Conservation (phyloP, 1,140 invertebrate genomes). For the Drosophila repleta region DNA sequence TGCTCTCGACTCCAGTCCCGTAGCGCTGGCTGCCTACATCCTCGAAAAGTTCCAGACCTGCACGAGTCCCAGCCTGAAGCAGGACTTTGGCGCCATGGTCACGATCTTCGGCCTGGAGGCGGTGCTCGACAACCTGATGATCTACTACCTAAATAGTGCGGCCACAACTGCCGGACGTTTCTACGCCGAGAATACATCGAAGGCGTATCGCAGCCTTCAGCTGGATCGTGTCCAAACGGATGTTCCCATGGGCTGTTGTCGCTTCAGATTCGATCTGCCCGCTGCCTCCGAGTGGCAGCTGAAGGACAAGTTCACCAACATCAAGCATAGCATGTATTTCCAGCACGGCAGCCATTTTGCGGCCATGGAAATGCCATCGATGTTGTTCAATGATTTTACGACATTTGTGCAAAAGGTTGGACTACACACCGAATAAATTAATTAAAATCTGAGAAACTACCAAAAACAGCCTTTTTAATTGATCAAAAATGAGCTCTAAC, state of each 20-base stretch:
- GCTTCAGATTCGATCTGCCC: slow-evolving; percentile 87
- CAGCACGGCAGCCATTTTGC: slow-evolving; percentile 93
- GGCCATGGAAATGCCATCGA: slow-evolving; percentile 90
- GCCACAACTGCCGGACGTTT: slow-evolving; percentile 91
- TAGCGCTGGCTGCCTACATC: slow-evolving; percentile 91
- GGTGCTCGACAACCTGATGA: slow-evolving; percentile 94
- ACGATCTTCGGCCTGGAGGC: slow-evolving; percentile 88
- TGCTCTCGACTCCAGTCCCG: slow-evolving; percentile 88
- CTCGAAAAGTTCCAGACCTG: slow-evolving; percentile 93
- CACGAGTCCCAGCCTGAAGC: slow-evolving; percentile 90
- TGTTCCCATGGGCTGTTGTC: slow-evolving; percentile 88
- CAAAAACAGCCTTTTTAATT: background rate
- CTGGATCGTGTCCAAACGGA: slow-evolving; percentile 86
- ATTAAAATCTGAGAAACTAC: background rate
- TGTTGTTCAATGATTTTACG: slow-evolving; percentile 88
- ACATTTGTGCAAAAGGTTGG: slow-evolving; percentile 60
- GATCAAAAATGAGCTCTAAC: no score
- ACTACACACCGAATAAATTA: slow-evolving; percentile 23
- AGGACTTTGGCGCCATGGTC: slow-evolving; percentile 86
- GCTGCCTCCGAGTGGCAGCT: slow-evolving; percentile 87
- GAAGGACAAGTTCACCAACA: slow-evolving; percentile 86
- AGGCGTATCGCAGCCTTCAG: slow-evolving; percentile 74
- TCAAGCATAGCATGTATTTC: slow-evolving; percentile 87
- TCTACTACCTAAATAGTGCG: slow-evolving; percentile 92
- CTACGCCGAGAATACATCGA: slow-evolving; percentile 88